These are phyloP conservation scores for Acronicta aceris DNA, from an alignment of 2,888 invertebrate genomes.

Conservation along the genomic window DNA sequence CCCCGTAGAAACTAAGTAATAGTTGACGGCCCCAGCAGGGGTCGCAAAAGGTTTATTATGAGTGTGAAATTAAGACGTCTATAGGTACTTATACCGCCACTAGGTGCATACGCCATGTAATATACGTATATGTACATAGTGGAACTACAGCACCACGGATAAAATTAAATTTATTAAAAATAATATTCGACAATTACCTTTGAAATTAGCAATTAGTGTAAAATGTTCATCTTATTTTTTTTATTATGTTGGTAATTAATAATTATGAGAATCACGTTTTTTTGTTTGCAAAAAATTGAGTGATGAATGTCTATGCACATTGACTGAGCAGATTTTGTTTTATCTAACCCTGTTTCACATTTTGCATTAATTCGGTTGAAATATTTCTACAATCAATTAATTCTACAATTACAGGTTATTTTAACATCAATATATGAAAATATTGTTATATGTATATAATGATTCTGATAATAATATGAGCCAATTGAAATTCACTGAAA, in stretches of 20 bases:
- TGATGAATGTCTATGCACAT: slow-evolving; percentile 33
- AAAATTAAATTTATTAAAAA: slow-evolving; percentile 60
- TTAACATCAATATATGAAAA: slow-evolving; percentile 60
- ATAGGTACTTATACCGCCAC: slow-evolving; percentile 61
- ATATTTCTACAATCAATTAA: slow-evolving; percentile 13
- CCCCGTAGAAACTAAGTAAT: neutral
- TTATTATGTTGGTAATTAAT: slow-evolving; percentile 38
- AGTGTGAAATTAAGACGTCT: slow-evolving; percentile 28
- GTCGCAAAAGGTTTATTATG: neutral
- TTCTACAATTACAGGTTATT: slow-evolving; percentile 43
- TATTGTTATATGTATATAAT: slow-evolving; percentile 87
- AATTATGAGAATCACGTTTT: slow-evolving; percentile 28
- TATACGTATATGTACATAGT: slow-evolving; percentile 70
- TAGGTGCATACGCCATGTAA: slow-evolving; percentile 69
- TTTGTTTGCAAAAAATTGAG: slow-evolving; percentile 28
- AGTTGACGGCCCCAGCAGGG: too few relatives aligned
- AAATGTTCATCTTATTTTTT: slow-evolving; percentile 40
- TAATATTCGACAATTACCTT: slow-evolving; percentile 56
- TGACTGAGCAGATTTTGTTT: slow-evolving; percentile 40
- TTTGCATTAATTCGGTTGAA: slow-evolving; percentile 61
- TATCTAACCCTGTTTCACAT: slow-evolving; percentile 24
- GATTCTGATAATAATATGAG: slow-evolving; percentile 68
- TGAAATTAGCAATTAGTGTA: slow-evolving; percentile 61
- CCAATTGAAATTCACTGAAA: slow-evolving; percentile 66
- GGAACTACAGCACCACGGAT: slow-evolving; percentile 64